A percentile compares a stretch with the other conserved stretches of the same genome.
phyloP scores from a whole-genome alignment of 2,113 vertebrate species.

The Nothobranchius furzeri region DNA sequence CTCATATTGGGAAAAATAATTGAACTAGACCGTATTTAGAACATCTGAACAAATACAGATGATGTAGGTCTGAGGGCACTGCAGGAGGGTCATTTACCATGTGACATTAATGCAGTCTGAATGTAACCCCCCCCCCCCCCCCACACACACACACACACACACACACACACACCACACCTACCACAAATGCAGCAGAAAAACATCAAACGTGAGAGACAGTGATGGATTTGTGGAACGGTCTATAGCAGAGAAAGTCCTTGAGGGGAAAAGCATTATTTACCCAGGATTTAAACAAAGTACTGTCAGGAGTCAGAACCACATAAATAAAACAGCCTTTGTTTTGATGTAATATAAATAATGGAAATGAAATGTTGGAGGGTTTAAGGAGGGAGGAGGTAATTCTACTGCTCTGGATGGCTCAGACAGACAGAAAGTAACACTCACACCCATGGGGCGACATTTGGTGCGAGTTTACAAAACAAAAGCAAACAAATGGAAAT shows the following conservation, averaged over 20 bases:
- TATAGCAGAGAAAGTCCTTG: slow-evolving; percentile 38
- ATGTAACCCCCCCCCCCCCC: slow-evolving; percentile 31
- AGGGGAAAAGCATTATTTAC: slow-evolving; percentile 42
- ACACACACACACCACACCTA: too few relatives aligned
- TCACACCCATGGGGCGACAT: slow-evolving; percentile 1
- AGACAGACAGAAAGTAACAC: slow-evolving; percentile 16
- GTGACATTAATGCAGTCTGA: slow-evolving; percentile 51
- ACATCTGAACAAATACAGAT: slow-evolving; percentile 8
- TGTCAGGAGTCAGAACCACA: slow-evolving; percentile 48
- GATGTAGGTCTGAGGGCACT: slow-evolving; percentile 24
- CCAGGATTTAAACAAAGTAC: slow-evolving; percentile 53
- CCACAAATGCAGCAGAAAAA: slow-evolving; percentile 39
- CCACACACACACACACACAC: too few relatives aligned
- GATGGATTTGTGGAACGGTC: slow-evolving; percentile 61
- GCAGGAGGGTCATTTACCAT: slow-evolving; percentile 33
- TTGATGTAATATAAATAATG: slow-evolving; percentile 63
- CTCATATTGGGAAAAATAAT: neutral
- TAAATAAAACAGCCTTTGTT: slow-evolving; percentile 68
- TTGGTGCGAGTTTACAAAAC: slow-evolving; percentile 21
- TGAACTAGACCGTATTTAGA: neutral
- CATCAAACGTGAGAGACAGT: slow-evolving; percentile 38
- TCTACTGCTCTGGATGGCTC: slow-evolving; percentile 27
- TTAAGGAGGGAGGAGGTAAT: slow-evolving; percentile 35
- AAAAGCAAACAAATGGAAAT: neutral
- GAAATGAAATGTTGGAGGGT: slow-evolving; percentile 47